Evolutionary conservation across 2,888 invertebrate genomes (phyloP).

Genomic region (Cordilura impudica): DNA sequence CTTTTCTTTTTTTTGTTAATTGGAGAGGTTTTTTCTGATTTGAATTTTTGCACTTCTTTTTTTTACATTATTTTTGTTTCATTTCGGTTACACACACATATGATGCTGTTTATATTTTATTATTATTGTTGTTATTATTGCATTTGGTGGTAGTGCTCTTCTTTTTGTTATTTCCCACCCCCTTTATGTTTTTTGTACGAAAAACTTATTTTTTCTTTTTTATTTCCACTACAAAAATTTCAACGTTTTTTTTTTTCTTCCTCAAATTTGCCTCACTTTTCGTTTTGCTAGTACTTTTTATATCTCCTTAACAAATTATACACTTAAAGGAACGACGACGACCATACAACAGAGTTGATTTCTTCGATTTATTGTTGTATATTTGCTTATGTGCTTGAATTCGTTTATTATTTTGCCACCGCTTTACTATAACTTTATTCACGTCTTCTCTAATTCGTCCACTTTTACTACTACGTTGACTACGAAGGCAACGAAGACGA

Average conservation of each 20-base stretch:
- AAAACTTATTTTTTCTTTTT: conserved; percentile 32
- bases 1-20: background rate
- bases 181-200: background rate
- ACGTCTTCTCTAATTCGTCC: conserved; percentile 66
- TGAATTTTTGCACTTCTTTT: conserved; percentile 21
- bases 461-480: conserved; percentile 67
- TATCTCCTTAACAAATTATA: background rate
- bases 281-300: conserved; percentile 14
- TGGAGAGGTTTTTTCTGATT: conserved; percentile 2
- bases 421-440: conserved; percentile 61
- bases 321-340: conserved; percentile 7
- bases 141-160: conserved; percentile 38
- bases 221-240: conserved; percentile 29
- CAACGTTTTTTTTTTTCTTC: conserved; percentile 28
- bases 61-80: conserved; percentile 20
- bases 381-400: conserved; percentile 67
- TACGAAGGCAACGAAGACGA: conserved; percentile 25
- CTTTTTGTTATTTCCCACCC: conserved; percentile 33
- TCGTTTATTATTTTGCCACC: conserved; percentile 66
- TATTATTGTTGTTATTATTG: conserved; percentile 45
- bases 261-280: conserved; percentile 14
- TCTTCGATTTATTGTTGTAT: conserved; percentile 49
- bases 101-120: conserved; percentile 26
- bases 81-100: conserved; percentile 22
- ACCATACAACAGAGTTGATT: conserved; percentile 50